Conservation (phyloP, 53 echinoderm and acorn worm species). For the Astropecten irregularis region DNA sequence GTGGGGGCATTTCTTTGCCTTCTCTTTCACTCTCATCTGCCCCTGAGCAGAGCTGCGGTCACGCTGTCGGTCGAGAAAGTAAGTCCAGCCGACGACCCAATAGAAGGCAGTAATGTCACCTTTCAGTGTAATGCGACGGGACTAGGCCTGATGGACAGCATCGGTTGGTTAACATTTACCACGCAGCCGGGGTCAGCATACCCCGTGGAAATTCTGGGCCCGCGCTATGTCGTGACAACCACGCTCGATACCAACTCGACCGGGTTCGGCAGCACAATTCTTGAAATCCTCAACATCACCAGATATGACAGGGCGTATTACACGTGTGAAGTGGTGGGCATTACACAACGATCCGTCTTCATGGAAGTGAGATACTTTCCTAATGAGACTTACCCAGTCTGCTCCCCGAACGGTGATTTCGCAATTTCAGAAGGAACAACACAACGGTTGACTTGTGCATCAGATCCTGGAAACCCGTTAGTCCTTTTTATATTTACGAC, state of each 20-base stretch:
- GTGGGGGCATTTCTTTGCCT: too few relatives aligned
- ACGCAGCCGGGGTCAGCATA: too few relatives aligned
- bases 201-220: background rate
- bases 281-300: background rate
- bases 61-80: background rate
- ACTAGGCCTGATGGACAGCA: too few relatives aligned
- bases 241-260: background rate
- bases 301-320: background rate
- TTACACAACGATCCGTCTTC: background rate
- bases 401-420: background rate
- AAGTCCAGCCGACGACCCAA: background rate
- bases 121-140: background rate
- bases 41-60: too few relatives aligned
- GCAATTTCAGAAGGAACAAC: background rate
- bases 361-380: slow-evolving; percentile 5
- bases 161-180: too few relatives aligned
- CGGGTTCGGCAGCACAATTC: background rate
- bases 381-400: background rate
- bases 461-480: background rate
- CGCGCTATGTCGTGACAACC: background rate
- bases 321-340: background rate
- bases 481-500: background rate
- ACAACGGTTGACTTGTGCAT: background rate
- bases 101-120: background rate
- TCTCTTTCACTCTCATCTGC: too few relatives aligned